These are phyloP conservation scores for Cochlearius cochlearius DNA, from an alignment of 2,113 vertebrate species.

Conservation along the genomic window DNA sequence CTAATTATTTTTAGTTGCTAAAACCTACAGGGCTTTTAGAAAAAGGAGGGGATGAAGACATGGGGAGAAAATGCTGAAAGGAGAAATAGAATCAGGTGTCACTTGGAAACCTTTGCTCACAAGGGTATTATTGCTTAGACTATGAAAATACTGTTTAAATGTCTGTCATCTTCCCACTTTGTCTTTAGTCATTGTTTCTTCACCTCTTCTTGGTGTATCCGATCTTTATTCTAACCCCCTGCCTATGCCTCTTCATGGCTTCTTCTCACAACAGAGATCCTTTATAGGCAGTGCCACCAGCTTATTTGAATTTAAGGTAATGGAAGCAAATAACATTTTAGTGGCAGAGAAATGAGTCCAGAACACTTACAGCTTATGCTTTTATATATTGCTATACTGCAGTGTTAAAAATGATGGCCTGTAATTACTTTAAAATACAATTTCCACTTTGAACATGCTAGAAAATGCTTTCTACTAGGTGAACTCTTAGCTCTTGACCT, in stretches of 20 bases:
- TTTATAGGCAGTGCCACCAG: neutral
- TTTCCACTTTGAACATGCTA: constrained; percentile 2
- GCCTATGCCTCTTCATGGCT: neutral
- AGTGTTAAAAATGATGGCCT: constrained; percentile 37
- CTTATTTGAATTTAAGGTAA: constrained; percentile 57
- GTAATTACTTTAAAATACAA: constrained; percentile 51
- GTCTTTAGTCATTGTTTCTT: neutral
- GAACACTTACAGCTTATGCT: constrained; percentile 9
- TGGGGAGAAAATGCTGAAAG: neutral
- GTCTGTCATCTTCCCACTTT: neutral
- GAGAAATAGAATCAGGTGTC: neutral
- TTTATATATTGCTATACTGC: constrained; percentile 16
- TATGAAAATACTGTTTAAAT: neutral
- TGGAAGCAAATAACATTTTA: constrained; percentile 49
- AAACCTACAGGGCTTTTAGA: neutral
- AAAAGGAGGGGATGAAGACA: neutral
- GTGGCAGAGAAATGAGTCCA: constrained; percentile 31
- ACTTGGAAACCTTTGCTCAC: neutral
- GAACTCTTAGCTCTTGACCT: constrained; percentile 43
- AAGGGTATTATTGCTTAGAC: neutral
- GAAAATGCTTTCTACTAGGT: neutral
- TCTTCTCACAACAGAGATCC: neutral
- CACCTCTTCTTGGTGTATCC: neutral
- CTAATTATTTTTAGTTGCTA: neutral
- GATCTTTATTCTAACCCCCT: neutral